Evolutionary conservation across 2,888 invertebrate species (phyloP).

Genomic region (Liodrosophila aerea): DNA sequence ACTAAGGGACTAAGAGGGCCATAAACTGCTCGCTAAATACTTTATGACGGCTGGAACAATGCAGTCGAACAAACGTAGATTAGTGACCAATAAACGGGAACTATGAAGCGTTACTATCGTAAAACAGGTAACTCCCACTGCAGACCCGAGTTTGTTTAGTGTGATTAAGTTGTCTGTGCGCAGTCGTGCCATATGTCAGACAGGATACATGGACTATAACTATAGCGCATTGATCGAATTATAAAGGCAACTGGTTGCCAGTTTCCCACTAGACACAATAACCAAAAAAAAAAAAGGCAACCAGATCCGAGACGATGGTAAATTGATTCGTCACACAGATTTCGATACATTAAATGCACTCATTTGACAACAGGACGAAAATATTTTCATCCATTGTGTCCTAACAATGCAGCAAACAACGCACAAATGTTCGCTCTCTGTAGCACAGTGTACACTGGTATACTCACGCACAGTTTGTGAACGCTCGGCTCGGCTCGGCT

Average conservation of each 20-base stretch:
- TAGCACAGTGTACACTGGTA: slow-evolving; percentile 16
- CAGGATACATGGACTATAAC: slow-evolving; percentile 41
- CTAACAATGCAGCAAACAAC: slow-evolving; percentile 65
- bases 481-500: background rate
- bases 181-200: slow-evolving; percentile 39
- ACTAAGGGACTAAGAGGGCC: slow-evolving; percentile 34
- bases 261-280: slow-evolving; percentile 16
- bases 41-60: slow-evolving; percentile 41
- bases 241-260: slow-evolving; percentile 66
- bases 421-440: too few species aligned
- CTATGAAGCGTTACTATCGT: slow-evolving; percentile 26
- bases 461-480: slow-evolving; percentile 2
- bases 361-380: slow-evolving; percentile 83
- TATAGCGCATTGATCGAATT: slow-evolving; percentile 56
- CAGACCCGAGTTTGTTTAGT: slow-evolving; percentile 62
- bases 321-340: slow-evolving; percentile 82
- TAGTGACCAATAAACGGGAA: slow-evolving; percentile 47
- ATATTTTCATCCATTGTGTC: slow-evolving; percentile 79
- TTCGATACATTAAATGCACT: slow-evolving; percentile 82
- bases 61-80: slow-evolving; percentile 41
- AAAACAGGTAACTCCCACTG: slow-evolving; percentile 64
- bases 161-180: slow-evolving; percentile 66
- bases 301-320: slow-evolving; percentile 13
- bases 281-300: background rate
- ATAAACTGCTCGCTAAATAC: slow-evolving; percentile 46